Evolutionary conservation across 92 coral and sea anemone genomes (phyloP).

Genomic region (Diadumene lineata): DNA sequence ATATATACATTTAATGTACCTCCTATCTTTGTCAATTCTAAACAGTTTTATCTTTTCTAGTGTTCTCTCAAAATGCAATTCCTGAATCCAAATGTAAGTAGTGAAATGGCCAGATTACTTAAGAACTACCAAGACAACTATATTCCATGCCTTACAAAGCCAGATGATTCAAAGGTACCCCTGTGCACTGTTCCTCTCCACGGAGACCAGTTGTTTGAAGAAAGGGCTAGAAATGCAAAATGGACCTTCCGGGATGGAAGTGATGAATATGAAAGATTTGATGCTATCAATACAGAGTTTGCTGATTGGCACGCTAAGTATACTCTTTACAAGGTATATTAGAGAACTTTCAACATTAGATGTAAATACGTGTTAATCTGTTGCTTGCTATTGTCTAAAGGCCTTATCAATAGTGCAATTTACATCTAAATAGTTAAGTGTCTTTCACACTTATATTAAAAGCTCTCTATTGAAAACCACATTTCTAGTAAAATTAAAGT

Average conservation of each 20-base stretch:
- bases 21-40: no score
- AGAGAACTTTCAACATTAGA: neutral
- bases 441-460: no score
- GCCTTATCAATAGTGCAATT: no score
- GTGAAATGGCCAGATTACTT: conserved; percentile 49
- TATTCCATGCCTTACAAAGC: conserved; percentile 25
- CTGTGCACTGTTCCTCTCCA: conserved; percentile 41
- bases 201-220: conserved; percentile 56
- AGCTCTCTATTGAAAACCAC: no score
- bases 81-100: conserved; percentile 41
- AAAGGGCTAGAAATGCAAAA: conserved; percentile 40
- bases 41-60: conserved; percentile 12
- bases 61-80: conserved; percentile 52
- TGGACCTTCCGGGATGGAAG: conserved; percentile 39
- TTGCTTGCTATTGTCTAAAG: neutral
- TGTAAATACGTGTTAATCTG: neutral
- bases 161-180: conserved; percentile 19
- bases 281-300: conserved; percentile 29
- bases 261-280: conserved; percentile 23
- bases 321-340: conserved; percentile 44
- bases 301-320: conserved; percentile 59
- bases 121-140: conserved; percentile 35
- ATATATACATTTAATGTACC: neutral
- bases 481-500: no score
- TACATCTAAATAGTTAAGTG: no score